Conservation (phyloP, 2,797 vertebrate genomes). For the Danio jaintianensis region DNA sequence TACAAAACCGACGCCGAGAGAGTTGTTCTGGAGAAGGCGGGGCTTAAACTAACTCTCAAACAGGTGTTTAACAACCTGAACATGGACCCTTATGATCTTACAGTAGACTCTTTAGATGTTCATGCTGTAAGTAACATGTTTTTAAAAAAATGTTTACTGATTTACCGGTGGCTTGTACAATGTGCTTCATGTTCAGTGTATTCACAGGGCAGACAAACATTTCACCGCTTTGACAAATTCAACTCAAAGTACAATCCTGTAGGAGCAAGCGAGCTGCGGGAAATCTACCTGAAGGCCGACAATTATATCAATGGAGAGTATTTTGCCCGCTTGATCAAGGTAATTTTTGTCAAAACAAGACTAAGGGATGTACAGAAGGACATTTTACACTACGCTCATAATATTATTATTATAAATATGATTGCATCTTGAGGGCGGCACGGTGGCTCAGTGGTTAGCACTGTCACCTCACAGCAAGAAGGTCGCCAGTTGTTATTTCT, state of each 20-base stretch:
- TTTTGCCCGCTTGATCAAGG: constrained; percentile 95
- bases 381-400: too few species aligned
- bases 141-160: background rate
- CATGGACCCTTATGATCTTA: constrained; percentile 96
- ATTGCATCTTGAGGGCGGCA: too few species aligned
- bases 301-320: constrained; percentile 95
- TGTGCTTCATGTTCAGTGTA: background rate
- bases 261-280: constrained; percentile 93
- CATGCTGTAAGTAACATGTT: constrained; percentile 86
- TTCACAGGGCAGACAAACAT: constrained; percentile 93
- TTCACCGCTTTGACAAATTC: constrained; percentile 98
- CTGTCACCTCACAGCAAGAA: too few species aligned
- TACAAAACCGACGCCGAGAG: constrained; percentile 88
- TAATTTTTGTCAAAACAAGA: constrained; percentile 55
- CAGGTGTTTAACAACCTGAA: constrained; percentile 88
- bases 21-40: constrained; percentile 84
- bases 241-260: constrained; percentile 98
- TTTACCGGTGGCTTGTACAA: background rate
- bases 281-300: constrained; percentile 95
- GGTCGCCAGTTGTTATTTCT: too few species aligned
- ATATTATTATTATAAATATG: too few species aligned
- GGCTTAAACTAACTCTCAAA: constrained; percentile 85
- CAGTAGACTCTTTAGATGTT: constrained; percentile 95
- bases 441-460: too few species aligned
- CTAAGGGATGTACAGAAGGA: background rate